These are phyloP conservation scores for Pachyramphus minor DNA, from an alignment of 2,113 vertebrate genomes.

Conservation along the genomic window DNA sequence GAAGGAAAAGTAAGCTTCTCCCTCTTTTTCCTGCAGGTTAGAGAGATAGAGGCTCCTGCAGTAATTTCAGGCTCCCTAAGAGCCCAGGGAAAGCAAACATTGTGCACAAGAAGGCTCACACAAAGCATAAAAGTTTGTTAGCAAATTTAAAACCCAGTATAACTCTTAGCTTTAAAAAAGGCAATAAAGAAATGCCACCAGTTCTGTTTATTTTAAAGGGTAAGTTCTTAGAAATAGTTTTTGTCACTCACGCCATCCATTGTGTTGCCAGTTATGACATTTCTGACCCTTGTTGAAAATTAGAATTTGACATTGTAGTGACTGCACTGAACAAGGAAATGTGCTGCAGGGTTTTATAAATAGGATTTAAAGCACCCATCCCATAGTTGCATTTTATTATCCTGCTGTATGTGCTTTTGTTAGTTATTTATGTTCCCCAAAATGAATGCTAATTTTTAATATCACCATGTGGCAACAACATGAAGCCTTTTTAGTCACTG, in stretches of 20 bases:
- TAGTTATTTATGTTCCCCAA: background rate
- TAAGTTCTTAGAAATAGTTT: background rate
- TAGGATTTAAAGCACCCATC: background rate
- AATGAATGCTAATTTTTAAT: background rate
- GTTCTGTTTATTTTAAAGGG: background rate
- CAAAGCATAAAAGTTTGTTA: background rate
- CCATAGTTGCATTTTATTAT: background rate
- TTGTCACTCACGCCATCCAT: background rate
- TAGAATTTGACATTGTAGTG: background rate
- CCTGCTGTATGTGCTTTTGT: background rate
- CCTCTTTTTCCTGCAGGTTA: background rate
- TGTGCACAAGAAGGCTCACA: background rate
- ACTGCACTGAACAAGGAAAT: background rate
- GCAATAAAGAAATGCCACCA: background rate
- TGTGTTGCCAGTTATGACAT: background rate
- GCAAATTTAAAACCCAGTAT: background rate
- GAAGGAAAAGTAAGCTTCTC: conserved; percentile 19
- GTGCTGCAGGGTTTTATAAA: background rate
- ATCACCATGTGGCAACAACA: background rate
- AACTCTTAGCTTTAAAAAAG: background rate
- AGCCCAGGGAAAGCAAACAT: background rate
- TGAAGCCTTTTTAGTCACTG: background rate
- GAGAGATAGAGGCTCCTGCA: conserved; percentile 7
- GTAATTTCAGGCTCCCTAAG: background rate
- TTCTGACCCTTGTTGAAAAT: background rate